Conservation (phyloP, 2,113 vertebrate genomes). For the Neopipo cinnamomea region DNA sequence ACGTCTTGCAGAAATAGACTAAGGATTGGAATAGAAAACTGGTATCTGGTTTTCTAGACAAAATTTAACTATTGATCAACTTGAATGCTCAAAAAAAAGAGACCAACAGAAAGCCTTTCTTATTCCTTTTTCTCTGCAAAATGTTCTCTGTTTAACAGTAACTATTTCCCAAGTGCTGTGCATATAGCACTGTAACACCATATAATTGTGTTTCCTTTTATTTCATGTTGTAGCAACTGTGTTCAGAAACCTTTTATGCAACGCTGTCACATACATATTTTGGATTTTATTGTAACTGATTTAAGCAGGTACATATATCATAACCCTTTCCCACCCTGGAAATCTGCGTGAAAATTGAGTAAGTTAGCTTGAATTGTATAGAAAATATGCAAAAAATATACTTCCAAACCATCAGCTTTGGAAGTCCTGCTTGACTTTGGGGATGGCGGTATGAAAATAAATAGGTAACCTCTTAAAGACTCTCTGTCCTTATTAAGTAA, state of each 20-base stretch:
- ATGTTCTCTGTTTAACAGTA: neutral
- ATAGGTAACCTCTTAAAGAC: neutral
- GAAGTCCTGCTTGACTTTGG: neutral
- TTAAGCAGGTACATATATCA: neutral
- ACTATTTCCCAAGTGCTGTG: neutral
- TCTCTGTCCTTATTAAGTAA: neutral
- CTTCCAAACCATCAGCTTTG: neutral
- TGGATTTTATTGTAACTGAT: neutral
- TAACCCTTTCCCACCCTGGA: accelerated
- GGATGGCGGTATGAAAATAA: neutral
- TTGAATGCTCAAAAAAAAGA: neutral
- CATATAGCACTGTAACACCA: neutral
- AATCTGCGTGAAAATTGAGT: neutral
- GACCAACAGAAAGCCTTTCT: neutral
- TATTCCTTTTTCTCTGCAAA: neutral
- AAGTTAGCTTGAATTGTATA: neutral
- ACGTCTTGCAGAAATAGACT: constrained; percentile 36
- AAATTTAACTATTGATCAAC: constrained; percentile 12
- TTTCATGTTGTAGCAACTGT: neutral
- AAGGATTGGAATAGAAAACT: neutral
- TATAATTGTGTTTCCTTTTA: neutral
- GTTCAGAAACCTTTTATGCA: neutral
- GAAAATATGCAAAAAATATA: no score
- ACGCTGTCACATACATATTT: neutral
- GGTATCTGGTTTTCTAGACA: neutral